phyloP scores from a whole-genome alignment of 2,797 vertebrate genomes.

The Zalophus californianus region DNA sequence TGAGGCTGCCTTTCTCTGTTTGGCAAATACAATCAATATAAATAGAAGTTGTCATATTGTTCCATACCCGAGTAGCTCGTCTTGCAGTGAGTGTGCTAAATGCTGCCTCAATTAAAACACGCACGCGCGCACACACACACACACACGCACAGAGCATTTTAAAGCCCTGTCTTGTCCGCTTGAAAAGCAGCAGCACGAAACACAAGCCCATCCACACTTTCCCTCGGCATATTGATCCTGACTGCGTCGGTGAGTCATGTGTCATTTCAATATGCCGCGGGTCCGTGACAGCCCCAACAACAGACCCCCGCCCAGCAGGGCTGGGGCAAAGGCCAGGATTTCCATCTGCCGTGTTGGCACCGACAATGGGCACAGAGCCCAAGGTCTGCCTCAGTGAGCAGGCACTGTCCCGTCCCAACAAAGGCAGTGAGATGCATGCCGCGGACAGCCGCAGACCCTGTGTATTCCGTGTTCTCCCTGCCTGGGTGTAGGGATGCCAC shows the following conservation, averaged over 20 bases:
- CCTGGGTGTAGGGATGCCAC: rapidly evolving
- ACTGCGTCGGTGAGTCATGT: rapidly evolving
- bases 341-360: neutral
- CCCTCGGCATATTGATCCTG: neutral
- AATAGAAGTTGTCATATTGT: neutral
- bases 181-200: neutral
- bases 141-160: too few relatives aligned
- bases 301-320: neutral
- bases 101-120: neutral
- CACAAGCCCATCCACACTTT: neutral
- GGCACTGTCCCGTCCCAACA: rapidly evolving
- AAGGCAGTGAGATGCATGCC: rapidly evolving
- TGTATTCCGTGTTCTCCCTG: rapidly evolving
- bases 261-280: neutral
- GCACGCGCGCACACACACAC: neutral
- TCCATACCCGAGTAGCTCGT: neutral
- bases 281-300: neutral
- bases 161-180: neutral
- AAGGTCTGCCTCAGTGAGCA: neutral
- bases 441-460: rapidly evolving
- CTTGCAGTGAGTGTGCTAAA: rapidly evolving
- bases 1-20: neutral
- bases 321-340: rapidly evolving
- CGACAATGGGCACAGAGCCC: neutral
- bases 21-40: neutral